Percentiles rank a stretch among this genome's conserved stretches.
Evolutionary conservation across 2,888 invertebrate genomes (phyloP).

Genomic region (Aphrophora alni): DNA sequence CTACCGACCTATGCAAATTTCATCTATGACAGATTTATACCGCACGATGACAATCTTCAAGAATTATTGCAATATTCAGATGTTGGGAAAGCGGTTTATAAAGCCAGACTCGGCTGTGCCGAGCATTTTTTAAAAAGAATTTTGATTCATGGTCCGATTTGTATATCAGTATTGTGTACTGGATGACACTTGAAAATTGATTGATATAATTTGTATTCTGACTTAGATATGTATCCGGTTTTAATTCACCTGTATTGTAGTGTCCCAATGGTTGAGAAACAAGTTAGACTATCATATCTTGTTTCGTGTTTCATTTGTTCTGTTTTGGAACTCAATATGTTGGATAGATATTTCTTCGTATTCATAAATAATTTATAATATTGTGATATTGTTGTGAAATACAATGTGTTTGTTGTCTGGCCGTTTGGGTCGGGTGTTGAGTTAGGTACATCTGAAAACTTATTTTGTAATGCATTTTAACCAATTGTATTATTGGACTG

Average conservation of each 20-base stretch:
- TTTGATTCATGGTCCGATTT: neutral
- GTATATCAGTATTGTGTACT: neutral
- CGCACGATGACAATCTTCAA: conserved; percentile 27
- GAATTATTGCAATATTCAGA: conserved; percentile 24
- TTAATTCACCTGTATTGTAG: neutral
- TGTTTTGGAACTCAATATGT: no score
- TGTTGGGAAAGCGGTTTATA: neutral
- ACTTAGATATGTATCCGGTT: neutral
- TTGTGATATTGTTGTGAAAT: neutral
- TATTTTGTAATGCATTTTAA: no score
- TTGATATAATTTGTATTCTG: conserved; percentile 6
- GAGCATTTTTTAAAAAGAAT: neutral
- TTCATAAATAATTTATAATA: neutral
- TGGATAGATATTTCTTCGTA: neutral
- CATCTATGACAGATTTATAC: conserved; percentile 22
- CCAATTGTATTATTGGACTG: no score
- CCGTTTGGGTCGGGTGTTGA: neutral
- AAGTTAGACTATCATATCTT: neutral
- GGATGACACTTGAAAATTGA: neutral
- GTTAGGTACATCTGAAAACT: no score
- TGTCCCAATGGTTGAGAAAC: neutral
- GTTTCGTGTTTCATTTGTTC: neutral
- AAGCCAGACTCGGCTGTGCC: neutral
- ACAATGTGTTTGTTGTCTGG: neutral
- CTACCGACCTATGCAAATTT: neutral